A percentile compares a stretch with the other conserved stretches of the same genome.
These are phyloP conservation scores for Empidonax alnorum DNA, from an alignment of 2,113 vertebrate genomes.

Conservation along the genomic window DNA sequence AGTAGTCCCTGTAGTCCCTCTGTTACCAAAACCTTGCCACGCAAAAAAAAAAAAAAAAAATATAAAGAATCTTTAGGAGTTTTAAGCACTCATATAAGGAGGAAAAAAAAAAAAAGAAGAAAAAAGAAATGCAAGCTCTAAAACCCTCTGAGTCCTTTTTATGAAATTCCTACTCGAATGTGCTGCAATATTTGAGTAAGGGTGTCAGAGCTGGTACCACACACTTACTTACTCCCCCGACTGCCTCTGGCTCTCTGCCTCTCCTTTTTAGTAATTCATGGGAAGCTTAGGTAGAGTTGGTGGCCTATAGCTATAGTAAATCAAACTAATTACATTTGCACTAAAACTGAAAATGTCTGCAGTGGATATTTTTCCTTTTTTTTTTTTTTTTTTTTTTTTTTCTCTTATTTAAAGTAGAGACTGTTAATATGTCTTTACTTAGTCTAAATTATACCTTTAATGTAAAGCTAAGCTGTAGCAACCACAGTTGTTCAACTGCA, in stretches of 20 bases:
- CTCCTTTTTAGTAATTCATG: constrained; percentile 35
- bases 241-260: not conserved
- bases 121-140: fast-evolving
- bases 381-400: not conserved
- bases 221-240: not conserved
- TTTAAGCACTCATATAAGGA: not conserved
- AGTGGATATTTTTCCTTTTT: not conserved
- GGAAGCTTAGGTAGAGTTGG: constrained; percentile 47
- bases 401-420: not conserved
- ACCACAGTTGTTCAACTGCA: not conserved
- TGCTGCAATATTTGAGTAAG: not conserved
- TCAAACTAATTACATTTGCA: constrained; percentile 72
- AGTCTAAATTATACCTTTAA: constrained; percentile 26
- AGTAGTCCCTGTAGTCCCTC: fast-evolving
- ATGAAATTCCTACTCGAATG: not conserved
- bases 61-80: not conserved
- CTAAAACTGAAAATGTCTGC: constrained; percentile 46
- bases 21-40: not conserved
- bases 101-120: too few relatives aligned
- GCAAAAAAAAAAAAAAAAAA: too few relatives aligned
- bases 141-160: not conserved
- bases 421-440: constrained; percentile 53
- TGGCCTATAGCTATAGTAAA: constrained; percentile 64
- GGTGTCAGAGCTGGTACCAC: not conserved
- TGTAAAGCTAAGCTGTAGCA: constrained; percentile 23